These are phyloP conservation scores for Parapsyche elsis DNA, from an alignment of 1,140 invertebrate species.

Conservation along the genomic window DNA sequence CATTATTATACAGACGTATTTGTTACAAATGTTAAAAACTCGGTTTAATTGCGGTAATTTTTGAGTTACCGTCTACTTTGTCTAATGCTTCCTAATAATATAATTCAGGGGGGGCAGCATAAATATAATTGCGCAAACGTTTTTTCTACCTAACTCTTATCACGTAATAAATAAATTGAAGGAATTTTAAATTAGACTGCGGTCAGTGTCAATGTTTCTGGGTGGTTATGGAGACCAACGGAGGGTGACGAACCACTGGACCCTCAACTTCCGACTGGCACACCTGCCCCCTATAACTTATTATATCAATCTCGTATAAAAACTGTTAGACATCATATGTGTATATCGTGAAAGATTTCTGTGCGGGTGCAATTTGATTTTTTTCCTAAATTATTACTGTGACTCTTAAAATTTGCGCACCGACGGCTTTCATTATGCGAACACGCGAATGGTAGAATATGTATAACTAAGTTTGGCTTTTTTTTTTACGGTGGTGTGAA, in stretches of 20 bases:
- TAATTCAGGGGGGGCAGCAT: slow-evolving; percentile 7
- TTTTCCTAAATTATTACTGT: too few relatives aligned
- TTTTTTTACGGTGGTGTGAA: too few relatives aligned
- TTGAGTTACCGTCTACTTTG: background rate
- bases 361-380: too few relatives aligned
- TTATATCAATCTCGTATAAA: background rate
- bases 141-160: slow-evolving; percentile 26
- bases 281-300: slow-evolving; percentile 39
- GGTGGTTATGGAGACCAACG: slow-evolving; percentile 38
- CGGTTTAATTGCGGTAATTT: background rate
- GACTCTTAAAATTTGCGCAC: too few relatives aligned
- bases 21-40: too few relatives aligned
- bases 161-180: slow-evolving; percentile 34
- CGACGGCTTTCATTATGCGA: too few relatives aligned
- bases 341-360: too few relatives aligned
- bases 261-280: slow-evolving; percentile 24
- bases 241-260: slow-evolving; percentile 40
- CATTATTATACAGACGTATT: too few relatives aligned
- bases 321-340: too few relatives aligned
- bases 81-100: slow-evolving; percentile 34
- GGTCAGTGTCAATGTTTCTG: slow-evolving; percentile 43
- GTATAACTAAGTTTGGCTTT: too few relatives aligned
- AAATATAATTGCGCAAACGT: slow-evolving; percentile 8
- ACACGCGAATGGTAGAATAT: too few relatives aligned
- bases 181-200: slow-evolving; percentile 43